Percentiles rank a stretch among this genome's conserved stretches.
Evolutionary conservation across 2,888 invertebrate species (phyloP).

Genomic region (Unio delphinus): DNA sequence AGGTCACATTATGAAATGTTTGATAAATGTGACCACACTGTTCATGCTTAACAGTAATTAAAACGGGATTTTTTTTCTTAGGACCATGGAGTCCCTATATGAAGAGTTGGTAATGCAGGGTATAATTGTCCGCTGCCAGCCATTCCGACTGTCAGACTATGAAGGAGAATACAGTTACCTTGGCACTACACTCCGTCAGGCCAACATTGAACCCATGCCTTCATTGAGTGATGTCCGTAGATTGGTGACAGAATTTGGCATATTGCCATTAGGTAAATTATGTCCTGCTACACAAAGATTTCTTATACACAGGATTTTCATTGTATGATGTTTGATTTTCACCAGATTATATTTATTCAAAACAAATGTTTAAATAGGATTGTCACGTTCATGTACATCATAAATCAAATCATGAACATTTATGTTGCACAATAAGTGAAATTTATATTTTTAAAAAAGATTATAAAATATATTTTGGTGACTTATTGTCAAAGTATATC

Average conservation of each 20-base stretch:
- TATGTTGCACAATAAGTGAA: too few species aligned
- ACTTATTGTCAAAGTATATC: too few species aligned
- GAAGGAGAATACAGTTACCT: conserved; percentile 82
- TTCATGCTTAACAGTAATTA: too few species aligned
- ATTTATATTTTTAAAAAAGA: too few species aligned
- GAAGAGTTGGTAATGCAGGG: conserved; percentile 93
- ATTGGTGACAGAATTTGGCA: conserved; percentile 88
- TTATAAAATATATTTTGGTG: too few species aligned
- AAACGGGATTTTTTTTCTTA: conserved; percentile 26
- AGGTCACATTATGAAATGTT: too few species aligned
- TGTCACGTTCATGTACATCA: not conserved
- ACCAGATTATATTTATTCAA: not conserved
- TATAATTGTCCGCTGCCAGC: conserved; percentile 85
- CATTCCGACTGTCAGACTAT: conserved; percentile 80
- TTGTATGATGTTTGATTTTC: not conserved
- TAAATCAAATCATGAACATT: too few species aligned
- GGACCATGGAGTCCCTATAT: conserved; percentile 80
- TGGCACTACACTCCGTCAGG: conserved; percentile 70
- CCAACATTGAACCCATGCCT: conserved; percentile 76
- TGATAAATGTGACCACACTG: too few species aligned
- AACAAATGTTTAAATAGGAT: not conserved
- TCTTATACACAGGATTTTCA: not conserved
- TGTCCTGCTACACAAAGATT: conserved; percentile 63
- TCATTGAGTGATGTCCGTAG: conserved; percentile 87
- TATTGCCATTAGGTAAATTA: conserved; percentile 84